Evolutionary conservation across 2,888 invertebrate species (phyloP).

Genomic region (Platynereis dumerilii): DNA sequence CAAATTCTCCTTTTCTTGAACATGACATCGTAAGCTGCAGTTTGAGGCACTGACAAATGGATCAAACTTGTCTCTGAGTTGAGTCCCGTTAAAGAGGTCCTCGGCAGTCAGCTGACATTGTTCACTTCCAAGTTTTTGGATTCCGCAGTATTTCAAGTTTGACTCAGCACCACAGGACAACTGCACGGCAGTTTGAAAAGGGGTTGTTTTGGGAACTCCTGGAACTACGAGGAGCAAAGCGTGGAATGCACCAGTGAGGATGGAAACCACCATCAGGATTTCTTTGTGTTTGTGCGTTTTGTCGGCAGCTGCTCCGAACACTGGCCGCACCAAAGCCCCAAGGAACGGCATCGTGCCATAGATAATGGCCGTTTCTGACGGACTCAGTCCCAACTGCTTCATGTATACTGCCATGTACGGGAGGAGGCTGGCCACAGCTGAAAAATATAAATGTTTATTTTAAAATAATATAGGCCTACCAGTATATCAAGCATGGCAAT

Average conservation of each 20-base stretch:
- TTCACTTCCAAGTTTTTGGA: not conserved
- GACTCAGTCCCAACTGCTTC: slow-evolving; percentile 75
- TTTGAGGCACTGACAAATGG: slow-evolving; percentile 15
- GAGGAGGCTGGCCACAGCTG: slow-evolving; percentile 82
- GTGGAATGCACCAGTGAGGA: slow-evolving; percentile 80
- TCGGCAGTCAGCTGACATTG: slow-evolving; percentile 14
- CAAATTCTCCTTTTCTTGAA: not conserved
- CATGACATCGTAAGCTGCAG: slow-evolving; percentile 11
- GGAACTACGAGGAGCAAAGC: slow-evolving; percentile 73
- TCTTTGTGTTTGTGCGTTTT: slow-evolving; percentile 80
- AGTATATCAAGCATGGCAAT: no score
- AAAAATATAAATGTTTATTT: slow-evolving; percentile 46
- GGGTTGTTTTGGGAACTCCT: slow-evolving; percentile 22
- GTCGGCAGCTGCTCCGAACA: slow-evolving; percentile 82
- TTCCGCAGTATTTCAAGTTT: slow-evolving; percentile 12
- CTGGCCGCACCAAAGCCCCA: slow-evolving; percentile 78
- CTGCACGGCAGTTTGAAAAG: not conserved
- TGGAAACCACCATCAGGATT: slow-evolving; percentile 78
- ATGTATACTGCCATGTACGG: slow-evolving; percentile 83
- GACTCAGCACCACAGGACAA: not conserved
- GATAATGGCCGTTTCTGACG: slow-evolving; percentile 77
- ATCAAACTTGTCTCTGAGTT: no score
- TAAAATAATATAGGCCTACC: no score
- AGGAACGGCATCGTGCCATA: slow-evolving; percentile 81
- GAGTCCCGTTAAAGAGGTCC: slow-evolving; percentile 9